Percentiles rank a stretch among this genome's conserved stretches.
Conservation (phyloP, 2,888 invertebrate genomes). For the Acanthoscelides obtectus region DNA sequence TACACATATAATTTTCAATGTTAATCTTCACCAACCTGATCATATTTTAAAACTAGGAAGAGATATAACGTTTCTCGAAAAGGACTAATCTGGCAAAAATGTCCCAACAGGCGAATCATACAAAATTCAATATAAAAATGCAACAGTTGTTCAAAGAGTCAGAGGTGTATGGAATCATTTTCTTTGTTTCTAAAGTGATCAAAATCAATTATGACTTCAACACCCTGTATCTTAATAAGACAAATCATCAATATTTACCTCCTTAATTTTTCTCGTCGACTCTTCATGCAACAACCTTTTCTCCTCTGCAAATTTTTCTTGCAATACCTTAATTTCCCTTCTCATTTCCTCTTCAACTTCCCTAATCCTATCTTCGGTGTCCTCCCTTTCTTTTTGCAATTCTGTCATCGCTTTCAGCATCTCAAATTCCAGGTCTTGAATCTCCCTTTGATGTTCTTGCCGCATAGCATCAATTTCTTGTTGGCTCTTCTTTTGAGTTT, state of each 20-base stretch:
- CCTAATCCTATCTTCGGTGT: slow-evolving; percentile 26
- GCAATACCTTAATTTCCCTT: slow-evolving; percentile 28
- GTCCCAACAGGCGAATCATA: too few relatives aligned
- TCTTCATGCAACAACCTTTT: slow-evolving; percentile 23
- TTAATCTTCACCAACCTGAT: too few relatives aligned
- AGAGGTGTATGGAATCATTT: too few relatives aligned
- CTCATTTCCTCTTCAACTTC: slow-evolving; percentile 25
- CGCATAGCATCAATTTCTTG: slow-evolving; percentile 32
- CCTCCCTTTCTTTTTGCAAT: slow-evolving; percentile 34
- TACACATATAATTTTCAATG: too few relatives aligned
- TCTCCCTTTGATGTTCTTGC: slow-evolving; percentile 33
- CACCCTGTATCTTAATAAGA: background rate
- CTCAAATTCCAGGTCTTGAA: slow-evolving; percentile 38
- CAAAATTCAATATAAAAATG: too few relatives aligned
- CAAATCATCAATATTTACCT: slow-evolving; percentile 11
- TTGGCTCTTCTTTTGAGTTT: slow-evolving; percentile 23
- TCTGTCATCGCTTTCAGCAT: slow-evolving; percentile 38
- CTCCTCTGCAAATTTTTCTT: slow-evolving; percentile 38
- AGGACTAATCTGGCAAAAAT: too few relatives aligned
- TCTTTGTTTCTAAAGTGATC: too few relatives aligned
- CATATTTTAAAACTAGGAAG: too few relatives aligned
- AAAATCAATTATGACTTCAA: too few relatives aligned
- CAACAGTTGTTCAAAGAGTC: too few relatives aligned
- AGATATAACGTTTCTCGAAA: too few relatives aligned
- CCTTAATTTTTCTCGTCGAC: slow-evolving; percentile 40